A percentile compares a stretch with the other conserved stretches of the same genome.
These are phyloP conservation scores for Ophion ellenae DNA, from an alignment of 2,888 invertebrate species.

Conservation along the genomic window DNA sequence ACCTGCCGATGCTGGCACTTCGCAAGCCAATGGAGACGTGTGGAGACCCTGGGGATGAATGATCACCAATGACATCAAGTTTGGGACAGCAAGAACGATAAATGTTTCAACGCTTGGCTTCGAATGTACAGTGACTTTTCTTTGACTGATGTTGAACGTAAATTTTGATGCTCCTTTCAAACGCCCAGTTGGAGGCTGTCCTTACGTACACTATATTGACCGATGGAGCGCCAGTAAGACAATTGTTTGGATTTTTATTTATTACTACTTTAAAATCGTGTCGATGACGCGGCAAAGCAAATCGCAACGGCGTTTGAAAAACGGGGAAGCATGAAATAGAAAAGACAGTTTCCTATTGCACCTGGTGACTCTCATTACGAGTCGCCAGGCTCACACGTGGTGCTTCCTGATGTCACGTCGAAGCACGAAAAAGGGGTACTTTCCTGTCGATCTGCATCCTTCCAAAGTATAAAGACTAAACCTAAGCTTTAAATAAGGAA, in stretches of 20 bases:
- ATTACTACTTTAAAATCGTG: constrained; percentile 46
- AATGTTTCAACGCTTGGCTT: constrained; percentile 8
- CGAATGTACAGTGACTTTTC: constrained; percentile 30
- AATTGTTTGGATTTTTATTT: constrained; percentile 43
- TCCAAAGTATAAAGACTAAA: constrained; percentile 70
- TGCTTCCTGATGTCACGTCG: constrained; percentile 28
- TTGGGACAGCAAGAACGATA: constrained; percentile 14
- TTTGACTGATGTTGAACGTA: constrained; percentile 34
- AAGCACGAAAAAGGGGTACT: constrained; percentile 23
- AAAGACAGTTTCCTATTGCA: constrained; percentile 21
- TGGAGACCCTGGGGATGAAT: constrained; percentile 86
- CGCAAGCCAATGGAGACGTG: constrained; percentile 84
- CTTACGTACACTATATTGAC: constrained; percentile 14
- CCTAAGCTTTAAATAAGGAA: constrained; percentile 71
- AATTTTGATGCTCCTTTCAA: constrained; percentile 17
- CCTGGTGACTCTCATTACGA: constrained; percentile 30
- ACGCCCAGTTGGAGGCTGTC: background rate
- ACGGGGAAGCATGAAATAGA: constrained; percentile 2
- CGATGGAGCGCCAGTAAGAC: constrained; percentile 49
- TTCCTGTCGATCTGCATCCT: constrained; percentile 67
- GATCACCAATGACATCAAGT: background rate
- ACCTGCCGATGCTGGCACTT: constrained; percentile 71
- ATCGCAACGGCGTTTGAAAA: background rate
- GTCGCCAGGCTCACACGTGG: constrained; percentile 16
- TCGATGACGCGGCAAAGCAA: background rate